Evolutionary conservation across 2,888 invertebrate species (phyloP), one percentile per base, ranked within the genome.

Genomic region (Scaptomyza flava): DNA sequence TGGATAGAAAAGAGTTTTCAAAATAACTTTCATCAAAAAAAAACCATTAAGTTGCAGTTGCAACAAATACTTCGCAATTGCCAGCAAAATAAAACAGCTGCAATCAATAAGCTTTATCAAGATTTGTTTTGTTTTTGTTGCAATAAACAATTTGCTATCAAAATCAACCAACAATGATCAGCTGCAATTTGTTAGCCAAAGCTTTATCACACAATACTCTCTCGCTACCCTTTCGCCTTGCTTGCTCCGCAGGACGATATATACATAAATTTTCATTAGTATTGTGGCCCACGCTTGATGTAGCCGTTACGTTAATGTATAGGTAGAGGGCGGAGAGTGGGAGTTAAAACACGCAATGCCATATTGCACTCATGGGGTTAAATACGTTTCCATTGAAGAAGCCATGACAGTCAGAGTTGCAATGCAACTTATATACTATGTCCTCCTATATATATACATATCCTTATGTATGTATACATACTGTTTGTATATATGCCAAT

Each of bases 401-500:
- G 46, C 46, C 64, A 41, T 17, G 51, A 23, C 38, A 63, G 14
- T 54, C 23, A 8, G 41, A 41, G 47, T 43, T 66, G 74, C 72
- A 73, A n/a, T 12, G 61, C 65, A 65, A 43, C 56, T 38, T 58
- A 62, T 43, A 64, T 45, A 61, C 27, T 52, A 6, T 20, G 30
- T 23, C 33, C 33, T n/a, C 12, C 30, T 17, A 17, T 17, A 17
- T 1, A 17, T 17, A 17, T 17, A 17, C 1, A 1, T n/a, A 27
- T 42, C 6, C 11, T 20, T 43, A 45, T 41, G 27, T 27, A 23
- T 23, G 23, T 4, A 33, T 56, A 47, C 41, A 34, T 34, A 36
- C 43, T 20, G 14, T n/a, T 53, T 46, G 47, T 72, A 82, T 69
- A 64, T 86, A 69, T 79, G 74, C 74, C 77, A 79, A 68, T 77